Evolutionary conservation across 2,888 invertebrate species (phyloP).

Genomic region (Pollenia labialis): DNA sequence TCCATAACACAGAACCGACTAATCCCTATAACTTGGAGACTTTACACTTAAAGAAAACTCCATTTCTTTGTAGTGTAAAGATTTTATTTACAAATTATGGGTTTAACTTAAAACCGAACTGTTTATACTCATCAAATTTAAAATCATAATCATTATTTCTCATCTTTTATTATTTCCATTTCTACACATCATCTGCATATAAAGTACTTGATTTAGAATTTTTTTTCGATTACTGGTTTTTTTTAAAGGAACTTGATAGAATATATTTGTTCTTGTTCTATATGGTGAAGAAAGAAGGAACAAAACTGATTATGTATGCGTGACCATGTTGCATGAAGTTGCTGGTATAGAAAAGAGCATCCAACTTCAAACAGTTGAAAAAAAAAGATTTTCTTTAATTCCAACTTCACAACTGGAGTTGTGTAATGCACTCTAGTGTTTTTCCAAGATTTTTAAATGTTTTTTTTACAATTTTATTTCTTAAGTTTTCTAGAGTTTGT

Average conservation of each 20-base stretch:
- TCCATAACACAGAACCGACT: neutral
- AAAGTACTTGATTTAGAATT: conserved; percentile 72
- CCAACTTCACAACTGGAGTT: neutral
- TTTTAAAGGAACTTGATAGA: conserved; percentile 37
- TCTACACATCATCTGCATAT: conserved; percentile 71
- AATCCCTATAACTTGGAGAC: neutral
- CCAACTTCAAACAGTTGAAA: neutral
- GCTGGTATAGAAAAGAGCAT: conserved; percentile 13
- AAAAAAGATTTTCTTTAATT: neutral
- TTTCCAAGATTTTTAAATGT: conserved; percentile 41
- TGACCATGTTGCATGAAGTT: conserved; percentile 64
- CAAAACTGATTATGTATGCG: conserved; percentile 69
- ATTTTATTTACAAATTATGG: conserved; percentile 20
- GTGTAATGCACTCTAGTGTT: conserved; percentile 43
- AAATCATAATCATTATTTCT: conserved; percentile 69
- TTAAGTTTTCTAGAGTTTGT: conserved; percentile 7
- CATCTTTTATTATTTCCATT: conserved; percentile 57
- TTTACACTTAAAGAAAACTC: neutral
- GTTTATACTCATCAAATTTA: conserved; percentile 42
- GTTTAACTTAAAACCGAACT: neutral
- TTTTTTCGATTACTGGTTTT: conserved; percentile 8
- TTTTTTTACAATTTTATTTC: neutral
- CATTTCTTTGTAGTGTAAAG: conserved; percentile 6
- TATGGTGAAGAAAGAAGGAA: neutral
- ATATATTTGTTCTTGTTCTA: conserved; percentile 5